phyloP scores from a whole-genome alignment of 2,113 vertebrate species.

The Donacobius atricapilla region DNA sequence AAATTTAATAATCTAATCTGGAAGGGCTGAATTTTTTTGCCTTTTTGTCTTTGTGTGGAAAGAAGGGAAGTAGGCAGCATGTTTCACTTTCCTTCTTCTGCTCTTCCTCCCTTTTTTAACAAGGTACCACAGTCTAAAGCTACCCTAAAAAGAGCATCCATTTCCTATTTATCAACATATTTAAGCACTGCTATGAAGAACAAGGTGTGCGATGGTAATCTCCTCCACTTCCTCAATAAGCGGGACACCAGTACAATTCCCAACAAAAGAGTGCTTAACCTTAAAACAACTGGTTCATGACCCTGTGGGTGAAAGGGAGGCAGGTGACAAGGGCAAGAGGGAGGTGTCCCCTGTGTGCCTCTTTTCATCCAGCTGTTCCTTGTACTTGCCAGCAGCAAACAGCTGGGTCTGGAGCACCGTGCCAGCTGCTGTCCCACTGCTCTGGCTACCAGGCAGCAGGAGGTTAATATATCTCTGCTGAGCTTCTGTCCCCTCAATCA shows the following conservation, averaged over 20 bases:
- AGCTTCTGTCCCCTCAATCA: neutral
- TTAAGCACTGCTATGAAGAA: accelerated
- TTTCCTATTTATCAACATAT: neutral
- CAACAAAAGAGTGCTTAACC: neutral
- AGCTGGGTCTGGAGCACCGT: neutral
- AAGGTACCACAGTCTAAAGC: neutral
- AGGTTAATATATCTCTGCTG: neutral
- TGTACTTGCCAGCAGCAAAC: neutral
- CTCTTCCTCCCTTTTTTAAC: neutral
- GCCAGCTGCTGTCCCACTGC: accelerated
- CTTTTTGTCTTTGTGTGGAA: neutral
- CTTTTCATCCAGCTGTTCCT: neutral
- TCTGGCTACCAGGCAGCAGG: neutral
- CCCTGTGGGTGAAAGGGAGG: neutral
- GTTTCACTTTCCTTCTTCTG: neutral
- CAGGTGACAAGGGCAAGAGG: neutral
- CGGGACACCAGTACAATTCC: neutral
- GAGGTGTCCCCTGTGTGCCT: neutral
- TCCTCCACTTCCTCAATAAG: neutral
- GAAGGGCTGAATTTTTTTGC: neutral
- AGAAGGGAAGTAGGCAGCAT: neutral
- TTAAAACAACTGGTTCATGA: neutral
- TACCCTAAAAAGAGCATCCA: neutral
- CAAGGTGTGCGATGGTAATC: neutral
- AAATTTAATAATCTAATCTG: neutral